Base-by-base conservation (phyloP, 2,888 invertebrate genomes). In the Lasioglossum pauxillum region DNA sequence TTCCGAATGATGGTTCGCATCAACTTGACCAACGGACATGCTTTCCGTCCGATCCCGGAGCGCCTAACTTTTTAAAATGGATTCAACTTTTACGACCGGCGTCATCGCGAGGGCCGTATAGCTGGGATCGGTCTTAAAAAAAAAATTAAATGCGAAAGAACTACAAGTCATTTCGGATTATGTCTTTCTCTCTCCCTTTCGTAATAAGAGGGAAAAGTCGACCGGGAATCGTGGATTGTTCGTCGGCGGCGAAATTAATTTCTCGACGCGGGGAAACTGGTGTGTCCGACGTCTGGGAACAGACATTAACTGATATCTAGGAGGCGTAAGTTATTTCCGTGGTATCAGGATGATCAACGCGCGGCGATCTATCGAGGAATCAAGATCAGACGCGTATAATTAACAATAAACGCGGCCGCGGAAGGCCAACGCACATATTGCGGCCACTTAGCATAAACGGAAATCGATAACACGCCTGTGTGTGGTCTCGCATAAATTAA, bases 401-500 rank as follows among this genome's bases (percentile, higher is more conserved):
- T n/a, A 46, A 60, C 41, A 44, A n/a, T 35, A 82, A 67, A n/a
- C 74, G 41, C 10, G 46, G 2, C 64, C 69, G 27, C 69, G 78
- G 67, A 78, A 64, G 57, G 41, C 71, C 78, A 75, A 3, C 35
- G 67, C 4, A 76, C 67, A 73, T 75, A 53, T 71, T n/a, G 27
- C 41, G 44, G 38, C 64, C 41, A 75, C 75, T 78, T 84, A 72
- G 46, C 72, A 35, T 78, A 78, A 84, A 80, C 80, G 85, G 78
- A 81, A 86, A 86, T 86, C 85, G 57, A 86, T 86, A 75, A n/a
- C 27, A 31, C 16, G 74, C 27, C 14, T 64, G 41, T 49, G 49
- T 49, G 35, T 23, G 41, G 67, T 64, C 41, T 10, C 7, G 46
- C 2, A 44, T 49, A 74, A 76, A 69, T 79, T 74, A 83, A 74